Base-by-base conservation (phyloP, 1,140 invertebrate species). In the Drosophila nikananu region DNA sequence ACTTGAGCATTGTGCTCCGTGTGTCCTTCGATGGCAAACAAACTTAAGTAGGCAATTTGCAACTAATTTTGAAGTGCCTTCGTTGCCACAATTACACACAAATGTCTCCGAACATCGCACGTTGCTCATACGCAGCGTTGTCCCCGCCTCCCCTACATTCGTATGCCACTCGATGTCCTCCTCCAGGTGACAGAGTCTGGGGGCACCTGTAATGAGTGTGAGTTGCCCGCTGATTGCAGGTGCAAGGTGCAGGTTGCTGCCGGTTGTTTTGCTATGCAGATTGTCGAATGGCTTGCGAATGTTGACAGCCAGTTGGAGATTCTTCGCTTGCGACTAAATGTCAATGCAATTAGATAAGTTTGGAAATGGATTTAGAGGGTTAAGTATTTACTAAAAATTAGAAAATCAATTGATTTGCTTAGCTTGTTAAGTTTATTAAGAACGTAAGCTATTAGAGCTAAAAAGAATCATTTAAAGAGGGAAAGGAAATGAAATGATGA, bases 21-120 rank as follows among this genome's bases (percentile, higher is more conserved):
- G 12, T 89, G 83, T 80, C 75, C 52, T 77, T 51, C 75, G 71
- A 77, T 27, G 59, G 63, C 81, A 87, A 87, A 87, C 84, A 84
- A 68, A 81, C 86, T 90, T 87, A 87, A 90, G 84, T 84, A 90
- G 86, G 84, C 89, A 87, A 87, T 90, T 90, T 87, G 84, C 86
- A 87, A 87, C 84, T 87, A 87, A 87, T 87, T 89, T 78, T 87
- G 81, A 81, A 89, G 84, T 90, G 86, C 57, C 32, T 21, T 27
- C 62, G 52, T 72, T 59, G 72, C 39, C 37, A 75, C 73, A 75
- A 75, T 77, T 77, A 39, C 55, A 51, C 44, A 44, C 59, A 59
- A 67, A 67, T 77, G 74, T 60, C 39, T 61, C 1, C 32, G 30
- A 64, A 77, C 76, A 52, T 67, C 66, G 51, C 67, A 91, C 35